A percentile compares a stretch with the other conserved stretches of the same genome.
Conservation (phyloP, 2,888 invertebrate genomes). For the Hybos culiciformis region DNA sequence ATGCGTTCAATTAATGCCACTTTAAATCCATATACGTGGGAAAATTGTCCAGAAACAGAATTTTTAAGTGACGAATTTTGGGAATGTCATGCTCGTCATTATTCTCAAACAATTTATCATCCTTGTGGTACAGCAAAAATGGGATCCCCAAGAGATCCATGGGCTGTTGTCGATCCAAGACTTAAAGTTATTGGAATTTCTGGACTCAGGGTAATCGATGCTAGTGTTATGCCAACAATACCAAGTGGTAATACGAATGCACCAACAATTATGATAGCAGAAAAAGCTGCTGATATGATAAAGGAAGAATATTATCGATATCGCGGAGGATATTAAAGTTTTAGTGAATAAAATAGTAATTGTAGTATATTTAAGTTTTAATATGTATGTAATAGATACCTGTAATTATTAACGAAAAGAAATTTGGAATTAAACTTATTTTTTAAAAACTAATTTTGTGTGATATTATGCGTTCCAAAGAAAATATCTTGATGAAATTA, state of each 20-base stretch:
- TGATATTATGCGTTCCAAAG: too few species aligned
- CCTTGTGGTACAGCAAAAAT: conserved; percentile 72
- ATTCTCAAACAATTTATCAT: conserved; percentile 68
- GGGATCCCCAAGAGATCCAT: conserved; percentile 46
- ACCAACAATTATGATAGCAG: conserved; percentile 83
- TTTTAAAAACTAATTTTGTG: too few species aligned
- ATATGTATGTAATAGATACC: too few species aligned
- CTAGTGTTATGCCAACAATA: conserved; percentile 79
- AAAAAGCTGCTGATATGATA: conserved; percentile 74
- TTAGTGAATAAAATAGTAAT: too few species aligned
- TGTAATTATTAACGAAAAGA: too few species aligned
- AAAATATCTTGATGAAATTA: too few species aligned
- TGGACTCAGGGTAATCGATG: conserved; percentile 70
- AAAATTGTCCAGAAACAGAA: conserved; percentile 47
- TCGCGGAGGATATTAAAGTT: too few species aligned
- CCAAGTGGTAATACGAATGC: conserved; percentile 84
- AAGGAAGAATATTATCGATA: conserved; percentile 63
- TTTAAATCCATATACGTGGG: conserved; percentile 49
- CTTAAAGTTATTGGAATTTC: conserved; percentile 63
- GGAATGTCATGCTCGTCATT: conserved; percentile 60
- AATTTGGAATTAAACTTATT: too few species aligned
- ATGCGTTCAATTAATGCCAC: conserved; percentile 47
- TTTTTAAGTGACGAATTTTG: conserved; percentile 61
- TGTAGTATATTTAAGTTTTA: too few species aligned
- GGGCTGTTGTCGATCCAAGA: conserved; percentile 67